Base-by-base conservation (phyloP, 2,113 vertebrate genomes). In the Sorex fumeus region DNA sequence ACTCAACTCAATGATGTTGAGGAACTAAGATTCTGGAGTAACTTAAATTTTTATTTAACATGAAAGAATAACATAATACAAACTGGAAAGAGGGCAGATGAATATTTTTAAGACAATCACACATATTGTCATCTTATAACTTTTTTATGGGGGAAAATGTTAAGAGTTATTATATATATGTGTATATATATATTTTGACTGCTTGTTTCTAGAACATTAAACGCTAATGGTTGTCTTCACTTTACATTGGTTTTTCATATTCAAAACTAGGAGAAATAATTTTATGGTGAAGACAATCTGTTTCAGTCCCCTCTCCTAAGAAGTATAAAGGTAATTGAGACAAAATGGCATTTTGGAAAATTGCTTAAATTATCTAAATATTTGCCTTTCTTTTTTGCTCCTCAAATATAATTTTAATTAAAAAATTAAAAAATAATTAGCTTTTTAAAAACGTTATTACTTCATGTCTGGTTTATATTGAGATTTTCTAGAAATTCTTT, bases 251-350 rank as follows among this genome's bases (percentile, higher is more conserved):
- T 77, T 77, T 25, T 45, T 10, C 57, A 36, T 7, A 8, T 84
- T 18, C 28, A 75, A 87, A 88, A 40, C 16, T 5, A 81, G 62
- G 74, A 80, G 28, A 69, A 43, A 36, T 74, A 62, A 40, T 95
- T 90, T 88, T 66, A 66, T 53, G 13, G 28, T 82, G 57, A 50
- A 36, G 23, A 64, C 30, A 76, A 84, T 34, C 30, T 8, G 30
- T 64, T n/a, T 15, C 45, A 53, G 28, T 45, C 76, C 30, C 82
- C 83, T 82, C 57, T 34, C 32, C 69, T 70, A 64, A 25, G 45
- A 81, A 86, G 77, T 57, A 82, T 62, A 72, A 75, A 95, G 78
- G 91, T 50, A 90, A 90, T 16, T 23, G 62, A 86, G 72, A 64
- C n/a, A 91, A 64, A 93, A 87, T 21, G 45, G 50, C 25, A 28